Evolutionary conservation across 2,888 invertebrate species (phyloP), one percentile per base, ranked within the genome.

Genomic region (Branchellion lobata): DNA sequence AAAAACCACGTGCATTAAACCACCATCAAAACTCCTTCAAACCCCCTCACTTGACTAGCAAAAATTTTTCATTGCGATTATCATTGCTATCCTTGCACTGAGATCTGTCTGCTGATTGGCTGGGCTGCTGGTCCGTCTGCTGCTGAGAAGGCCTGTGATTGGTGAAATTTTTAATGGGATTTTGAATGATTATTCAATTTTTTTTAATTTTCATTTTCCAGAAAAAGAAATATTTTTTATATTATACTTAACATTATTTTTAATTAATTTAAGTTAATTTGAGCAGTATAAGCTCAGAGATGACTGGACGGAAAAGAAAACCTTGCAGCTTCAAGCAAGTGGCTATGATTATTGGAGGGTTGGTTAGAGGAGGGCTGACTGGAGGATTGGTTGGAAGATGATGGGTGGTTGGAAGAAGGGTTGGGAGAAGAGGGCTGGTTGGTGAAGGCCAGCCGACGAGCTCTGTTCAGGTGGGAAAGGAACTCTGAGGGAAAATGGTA

Each of bases 381-480:
- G 29, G 53, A 14, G 86, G 87, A n/a, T n/a, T n/a, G 73, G 86
- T 85, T 14, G 86, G 86, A 8, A 87, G 86, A 18, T 87, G 87
- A 57, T 81, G 85, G 86, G 82, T 87, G 86, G 24, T 86, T 86
- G 31, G 86, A n/a, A 96, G 82, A 82, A 86, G 87, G 73, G 86
- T 85, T 14, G 86, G 86, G 14, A 87, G 86, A 18, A 87, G 87
- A 57, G 81, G 85, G 86, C 82, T 87, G 86, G 24, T 86, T 86
- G 31, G 86, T 86, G 33, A 86, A 86, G 29, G 87, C 86, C n/a
- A 84, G 83, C 61, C 87, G 84, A 85, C 96, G 90, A 84, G 95
- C 96, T 85, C 95, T 95, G 76, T 96, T 95, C 87, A 97, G 90
- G 90, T 96, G 96, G 81, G 96, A 95, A 83, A 97, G 90, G 83